Evolutionary conservation across 1,140 invertebrate species (phyloP).

Genomic region (Globodera ellingtonae): DNA sequence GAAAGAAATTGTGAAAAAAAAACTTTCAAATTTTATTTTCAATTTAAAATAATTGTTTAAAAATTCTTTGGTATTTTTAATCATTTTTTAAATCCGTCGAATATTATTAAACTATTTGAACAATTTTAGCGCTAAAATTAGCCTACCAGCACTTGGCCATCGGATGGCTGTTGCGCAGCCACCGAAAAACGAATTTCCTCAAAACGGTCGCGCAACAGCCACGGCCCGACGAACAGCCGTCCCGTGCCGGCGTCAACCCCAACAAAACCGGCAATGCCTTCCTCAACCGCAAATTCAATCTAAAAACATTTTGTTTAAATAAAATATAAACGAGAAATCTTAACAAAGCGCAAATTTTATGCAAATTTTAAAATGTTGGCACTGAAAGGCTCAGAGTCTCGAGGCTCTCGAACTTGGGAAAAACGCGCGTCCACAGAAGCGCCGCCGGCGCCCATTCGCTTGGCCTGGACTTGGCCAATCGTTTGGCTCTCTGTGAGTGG

Average conservation of each 20-base stretch:
- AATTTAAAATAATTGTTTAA: no score
- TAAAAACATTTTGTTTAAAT: not conserved
- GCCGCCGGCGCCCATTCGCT: not conserved
- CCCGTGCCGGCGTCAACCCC: constrained; percentile 36
- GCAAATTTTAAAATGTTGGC: not conserved
- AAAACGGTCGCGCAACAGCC: constrained; percentile 43
- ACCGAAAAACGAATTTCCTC: constrained; percentile 50
- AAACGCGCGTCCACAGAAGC: not conserved
- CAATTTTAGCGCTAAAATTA: not conserved
- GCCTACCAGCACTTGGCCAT: constrained; percentile 41
- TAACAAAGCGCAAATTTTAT: not conserved
- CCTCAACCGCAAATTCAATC: constrained; percentile 43
- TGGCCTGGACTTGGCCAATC: constrained; percentile 32
- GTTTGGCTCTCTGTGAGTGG: constrained; percentile 35
- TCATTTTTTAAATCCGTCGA: no score
- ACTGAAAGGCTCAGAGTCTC: not conserved
- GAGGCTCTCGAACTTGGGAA: not conserved
- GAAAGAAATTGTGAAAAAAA: no score
- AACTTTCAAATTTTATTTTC: no score
- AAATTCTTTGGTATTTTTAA: no score
- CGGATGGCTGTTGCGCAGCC: constrained; percentile 14
- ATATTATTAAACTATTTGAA: no score
- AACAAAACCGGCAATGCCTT: constrained; percentile 49
- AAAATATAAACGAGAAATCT: not conserved
- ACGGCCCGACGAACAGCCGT: constrained; percentile 31